These are phyloP conservation scores for Alouatta caraya DNA, from an alignment of 2,797 vertebrate genomes.

Conservation along the genomic window DNA sequence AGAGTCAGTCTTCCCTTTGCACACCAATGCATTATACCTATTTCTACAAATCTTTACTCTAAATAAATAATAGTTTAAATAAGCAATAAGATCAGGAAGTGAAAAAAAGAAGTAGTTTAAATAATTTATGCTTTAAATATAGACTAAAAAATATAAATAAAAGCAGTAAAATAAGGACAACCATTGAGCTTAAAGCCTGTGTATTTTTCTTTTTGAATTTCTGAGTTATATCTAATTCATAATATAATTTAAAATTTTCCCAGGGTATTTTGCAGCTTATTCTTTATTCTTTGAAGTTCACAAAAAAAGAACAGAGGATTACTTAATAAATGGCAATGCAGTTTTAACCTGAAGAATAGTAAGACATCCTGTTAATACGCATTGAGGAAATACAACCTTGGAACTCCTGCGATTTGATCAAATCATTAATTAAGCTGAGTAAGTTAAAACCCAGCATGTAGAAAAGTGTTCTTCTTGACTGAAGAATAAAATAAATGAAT, in stretches of 20 bases:
- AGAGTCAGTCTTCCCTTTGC: neutral
- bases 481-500: neutral
- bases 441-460: neutral
- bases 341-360: neutral
- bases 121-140: neutral
- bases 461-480: neutral
- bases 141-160: neutral
- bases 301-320: neutral
- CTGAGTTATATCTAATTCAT: neutral
- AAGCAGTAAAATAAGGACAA: neutral
- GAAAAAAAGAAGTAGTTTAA: neutral
- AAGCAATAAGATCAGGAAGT: neutral
- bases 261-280: neutral
- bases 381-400: neutral
- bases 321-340: neutral
- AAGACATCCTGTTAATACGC: neutral
- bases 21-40: neutral
- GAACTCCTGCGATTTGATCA: neutral
- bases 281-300: neutral
- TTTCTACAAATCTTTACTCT: neutral
- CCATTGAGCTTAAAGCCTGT: too few species aligned
- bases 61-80: neutral
- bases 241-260: neutral
- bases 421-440: neutral
- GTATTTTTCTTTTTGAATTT: neutral